Conservation (phyloP, 2,888 invertebrate genomes). For the Choreutis nemorana region DNA sequence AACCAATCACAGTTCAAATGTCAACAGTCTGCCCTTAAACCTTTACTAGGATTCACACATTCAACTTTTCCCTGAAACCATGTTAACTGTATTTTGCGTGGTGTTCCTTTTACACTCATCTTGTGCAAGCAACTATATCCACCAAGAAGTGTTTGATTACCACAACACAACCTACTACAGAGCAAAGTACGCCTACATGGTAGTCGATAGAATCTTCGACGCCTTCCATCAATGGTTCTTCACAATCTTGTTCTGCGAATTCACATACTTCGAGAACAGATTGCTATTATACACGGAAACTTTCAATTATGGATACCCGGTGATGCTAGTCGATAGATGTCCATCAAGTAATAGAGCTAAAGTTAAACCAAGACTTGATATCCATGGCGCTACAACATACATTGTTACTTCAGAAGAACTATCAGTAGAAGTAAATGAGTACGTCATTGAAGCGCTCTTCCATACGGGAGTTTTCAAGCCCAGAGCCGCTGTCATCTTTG, state of each 20-base stretch:
- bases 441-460: constrained; percentile 31
- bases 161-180: constrained; percentile 30
- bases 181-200: constrained; percentile 37
- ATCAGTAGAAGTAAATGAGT: constrained; percentile 34
- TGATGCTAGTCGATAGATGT: constrained; percentile 46
- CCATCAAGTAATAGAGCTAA: constrained; percentile 28
- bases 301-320: constrained; percentile 41
- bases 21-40: no score
- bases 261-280: constrained; percentile 53
- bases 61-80: no score
- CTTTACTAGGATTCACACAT: no score
- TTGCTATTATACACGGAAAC: constrained; percentile 49
- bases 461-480: constrained; percentile 51
- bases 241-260: constrained; percentile 51
- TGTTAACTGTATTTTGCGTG: no score
- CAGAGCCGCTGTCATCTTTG: constrained; percentile 44
- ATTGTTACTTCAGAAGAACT: constrained; percentile 39
- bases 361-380: constrained; percentile 42
- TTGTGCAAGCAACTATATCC: no score
- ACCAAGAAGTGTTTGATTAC: constrained; percentile 34
- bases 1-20: constrained; percentile 16
- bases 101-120: no score
- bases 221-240: constrained; percentile 52
- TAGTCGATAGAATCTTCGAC: constrained; percentile 43
- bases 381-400: constrained; percentile 46